Percentiles rank a stretch among this genome's conserved stretches.
These are phyloP conservation scores for Hyperopisus bebe DNA, from an alignment of 2,113 vertebrate species.

Conservation along the genomic window DNA sequence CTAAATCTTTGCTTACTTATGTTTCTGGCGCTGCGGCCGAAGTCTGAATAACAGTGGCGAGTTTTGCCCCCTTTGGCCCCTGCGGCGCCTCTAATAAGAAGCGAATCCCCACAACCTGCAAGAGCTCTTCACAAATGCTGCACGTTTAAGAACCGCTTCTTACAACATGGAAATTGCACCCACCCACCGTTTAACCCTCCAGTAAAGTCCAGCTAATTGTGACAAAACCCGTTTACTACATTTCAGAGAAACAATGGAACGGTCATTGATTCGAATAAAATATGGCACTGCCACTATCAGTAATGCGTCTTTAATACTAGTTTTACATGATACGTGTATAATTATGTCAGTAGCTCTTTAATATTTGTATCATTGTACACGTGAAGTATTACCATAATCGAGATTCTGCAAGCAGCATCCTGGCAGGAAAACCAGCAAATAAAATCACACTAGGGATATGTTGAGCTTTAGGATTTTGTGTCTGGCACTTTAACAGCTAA, in stretches of 20 bases:
- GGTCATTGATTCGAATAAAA: not conserved
- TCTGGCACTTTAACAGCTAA: not conserved
- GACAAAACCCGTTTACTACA: not conserved
- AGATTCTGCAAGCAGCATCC: not conserved
- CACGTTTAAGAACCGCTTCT: not conserved
- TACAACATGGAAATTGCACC: not conserved
- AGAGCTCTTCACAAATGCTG: not conserved
- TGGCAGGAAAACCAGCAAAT: not conserved
- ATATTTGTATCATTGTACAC: not conserved
- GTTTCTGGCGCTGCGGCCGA: not conserved
- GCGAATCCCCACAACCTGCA: not conserved
- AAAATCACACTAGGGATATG: not conserved
- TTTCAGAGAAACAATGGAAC: not conserved
- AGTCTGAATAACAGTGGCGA: not conserved
- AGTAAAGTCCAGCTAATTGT: conserved; percentile 11
- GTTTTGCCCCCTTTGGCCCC: not conserved
- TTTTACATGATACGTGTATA: not conserved
- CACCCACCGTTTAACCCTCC: not conserved
- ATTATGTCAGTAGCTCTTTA: not conserved
- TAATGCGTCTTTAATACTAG: not conserved
- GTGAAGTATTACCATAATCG: not conserved
- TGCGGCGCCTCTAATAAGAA: not conserved
- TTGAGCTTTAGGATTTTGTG: not conserved
- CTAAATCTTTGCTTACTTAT: not conserved
- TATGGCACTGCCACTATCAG: not conserved